Base-by-base conservation (phyloP, 2,888 invertebrate species). In the Acleris holmiana region DNA sequence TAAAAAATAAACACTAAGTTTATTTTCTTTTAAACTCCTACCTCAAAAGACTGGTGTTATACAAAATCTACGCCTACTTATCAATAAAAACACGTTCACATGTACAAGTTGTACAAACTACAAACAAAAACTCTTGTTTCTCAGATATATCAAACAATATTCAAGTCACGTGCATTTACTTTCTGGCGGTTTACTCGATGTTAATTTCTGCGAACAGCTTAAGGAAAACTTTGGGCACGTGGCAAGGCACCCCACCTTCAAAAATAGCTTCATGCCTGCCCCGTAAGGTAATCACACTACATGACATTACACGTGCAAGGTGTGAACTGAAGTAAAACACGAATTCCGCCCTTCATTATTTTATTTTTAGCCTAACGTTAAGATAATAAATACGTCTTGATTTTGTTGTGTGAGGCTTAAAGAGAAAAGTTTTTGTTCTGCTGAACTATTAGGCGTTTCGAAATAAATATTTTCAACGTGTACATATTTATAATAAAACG, bases 231-330 rank as follows among this genome's bases (percentile, higher is more conserved):
- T 54, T 46, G 15, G 35, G 10, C 35, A 69, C 67, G 70, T 68
- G 69, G 70, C 76, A 73, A 79, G 51, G 41, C 68, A 67, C 72
- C 84, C 83, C 72, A 76, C 71, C 69, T 69, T 73, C 83, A 65
- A 76, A 88, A 89, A 89, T 88, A 88, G 79, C 76, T 67, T 60
- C 73, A 71, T 69, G 70, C 17, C 65, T 73, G 74, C 76, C 80
- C 75, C 75, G 76, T 77, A 71, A 85, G 80, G 85, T 88, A 88
- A 88, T 89, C 84, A 85, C 83, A 81, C 74, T 78, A 80, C 85
- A 85, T 79, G 88, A 86, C 89, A 88, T 78, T 84, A 85, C 88
- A 87, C 89, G 87, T 86, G 84, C 75, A 83, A 88, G 79, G 91
- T 91, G 91, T 83, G 83, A 89, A 84, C 75, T 74, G 85, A 91